Evolutionary conservation across 2,888 invertebrate species (phyloP).

Genomic region (Eupelmus urozonus): DNA sequence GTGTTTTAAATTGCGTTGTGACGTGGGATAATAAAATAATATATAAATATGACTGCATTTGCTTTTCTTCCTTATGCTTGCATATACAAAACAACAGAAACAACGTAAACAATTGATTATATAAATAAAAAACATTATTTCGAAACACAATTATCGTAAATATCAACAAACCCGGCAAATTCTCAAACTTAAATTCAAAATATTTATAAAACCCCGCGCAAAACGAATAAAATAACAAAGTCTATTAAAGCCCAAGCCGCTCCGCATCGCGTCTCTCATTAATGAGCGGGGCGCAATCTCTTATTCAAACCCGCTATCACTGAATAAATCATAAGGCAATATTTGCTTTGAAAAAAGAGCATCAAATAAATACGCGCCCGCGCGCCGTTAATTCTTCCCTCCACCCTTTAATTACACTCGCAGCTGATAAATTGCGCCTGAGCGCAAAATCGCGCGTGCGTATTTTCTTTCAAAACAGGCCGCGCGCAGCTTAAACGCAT

Average conservation of each 20-base stretch:
- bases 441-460: too few species aligned
- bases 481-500: background rate
- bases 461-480: background rate
- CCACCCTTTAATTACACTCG: background rate
- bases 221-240: background rate
- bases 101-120: too few species aligned
- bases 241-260: background rate
- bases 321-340: slow-evolving; percentile 22
- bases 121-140: too few species aligned
- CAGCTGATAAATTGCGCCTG: background rate
- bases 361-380: background rate
- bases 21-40: too few species aligned
- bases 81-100: too few species aligned
- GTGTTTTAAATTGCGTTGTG: background rate
- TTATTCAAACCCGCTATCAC: background rate
- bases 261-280: slow-evolving; percentile 13
- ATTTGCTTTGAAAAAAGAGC: background rate
- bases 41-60: too few species aligned
- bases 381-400: background rate
- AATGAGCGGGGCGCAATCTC: background rate
- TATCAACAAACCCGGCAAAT: too few species aligned
- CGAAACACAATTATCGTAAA: too few species aligned
- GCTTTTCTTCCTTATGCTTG: too few species aligned
- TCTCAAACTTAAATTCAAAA: background rate
- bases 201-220: background rate